These are phyloP conservation scores for Nomada fabriciana DNA, from an alignment of 2,888 invertebrate species.

Conservation along the genomic window DNA sequence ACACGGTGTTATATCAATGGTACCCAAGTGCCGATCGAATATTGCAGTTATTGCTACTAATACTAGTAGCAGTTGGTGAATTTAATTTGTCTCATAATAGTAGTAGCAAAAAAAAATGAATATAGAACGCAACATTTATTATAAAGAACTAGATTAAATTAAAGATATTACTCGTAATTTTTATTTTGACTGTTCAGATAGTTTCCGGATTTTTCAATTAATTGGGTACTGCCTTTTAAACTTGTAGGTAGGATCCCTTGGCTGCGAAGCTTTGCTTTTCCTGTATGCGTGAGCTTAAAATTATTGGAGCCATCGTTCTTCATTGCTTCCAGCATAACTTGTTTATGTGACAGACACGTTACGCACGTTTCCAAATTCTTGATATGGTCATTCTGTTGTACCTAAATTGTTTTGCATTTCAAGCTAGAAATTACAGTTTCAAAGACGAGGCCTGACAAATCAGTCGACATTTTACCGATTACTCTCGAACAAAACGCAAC, in stretches of 20 bases:
- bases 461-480: too few relatives aligned
- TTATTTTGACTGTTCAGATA: not conserved
- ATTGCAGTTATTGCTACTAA: too few relatives aligned
- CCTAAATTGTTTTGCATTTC: too few relatives aligned
- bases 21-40: too few relatives aligned
- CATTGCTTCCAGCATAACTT: not conserved
- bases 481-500: too few relatives aligned
- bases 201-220: not conserved
- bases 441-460: too few relatives aligned
- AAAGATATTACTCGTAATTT: not conserved
- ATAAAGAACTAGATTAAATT: not conserved
- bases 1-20: too few relatives aligned
- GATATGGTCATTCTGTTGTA: too few relatives aligned
- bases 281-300: not conserved
- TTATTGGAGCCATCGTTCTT: not conserved
- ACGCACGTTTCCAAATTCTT: too few relatives aligned
- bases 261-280: not conserved
- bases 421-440: too few relatives aligned
- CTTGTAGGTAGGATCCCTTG: constrained; percentile 1
- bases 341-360: too few relatives aligned
- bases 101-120: not conserved
- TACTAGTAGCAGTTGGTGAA: too few relatives aligned
- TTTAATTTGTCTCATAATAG: not conserved
- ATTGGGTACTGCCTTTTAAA: not conserved
- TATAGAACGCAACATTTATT: constrained; percentile 4